Conservation (phyloP, 2,797 vertebrate genomes). For the Ceryle rudis region DNA sequence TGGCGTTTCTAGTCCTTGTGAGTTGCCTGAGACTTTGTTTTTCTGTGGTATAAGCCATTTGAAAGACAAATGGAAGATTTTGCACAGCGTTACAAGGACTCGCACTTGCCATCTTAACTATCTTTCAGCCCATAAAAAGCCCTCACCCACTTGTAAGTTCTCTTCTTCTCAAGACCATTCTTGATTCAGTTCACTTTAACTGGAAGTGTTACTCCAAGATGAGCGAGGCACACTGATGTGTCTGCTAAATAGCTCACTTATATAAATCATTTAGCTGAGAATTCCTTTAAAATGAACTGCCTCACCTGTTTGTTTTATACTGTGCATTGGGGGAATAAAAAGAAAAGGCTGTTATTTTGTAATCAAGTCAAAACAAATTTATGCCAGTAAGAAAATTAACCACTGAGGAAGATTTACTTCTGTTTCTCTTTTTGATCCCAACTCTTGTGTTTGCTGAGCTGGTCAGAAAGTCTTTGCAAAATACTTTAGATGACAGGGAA, state of each 20-base stretch:
- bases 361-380: neutral
- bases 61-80: neutral
- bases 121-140: neutral
- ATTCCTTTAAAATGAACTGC: neutral
- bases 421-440: neutral
- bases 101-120: neutral
- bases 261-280: neutral
- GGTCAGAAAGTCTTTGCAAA: neutral
- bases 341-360: neutral
- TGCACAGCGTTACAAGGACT: neutral
- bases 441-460: neutral
- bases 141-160: neutral
- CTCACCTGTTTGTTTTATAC: neutral
- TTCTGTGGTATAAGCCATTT: neutral
- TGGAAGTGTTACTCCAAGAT: neutral
- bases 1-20: neutral
- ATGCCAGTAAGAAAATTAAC: neutral
- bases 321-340: neutral
- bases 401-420: neutral
- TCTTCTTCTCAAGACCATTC: neutral
- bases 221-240: neutral
- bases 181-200: neutral
- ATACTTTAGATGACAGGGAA: neutral
- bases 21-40: neutral
- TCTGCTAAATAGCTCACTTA: neutral